Percentiles rank a stretch among this genome's conserved stretches.
Evolutionary conservation across 1,140 invertebrate genomes (phyloP).

Genomic region (Samia ricini): DNA sequence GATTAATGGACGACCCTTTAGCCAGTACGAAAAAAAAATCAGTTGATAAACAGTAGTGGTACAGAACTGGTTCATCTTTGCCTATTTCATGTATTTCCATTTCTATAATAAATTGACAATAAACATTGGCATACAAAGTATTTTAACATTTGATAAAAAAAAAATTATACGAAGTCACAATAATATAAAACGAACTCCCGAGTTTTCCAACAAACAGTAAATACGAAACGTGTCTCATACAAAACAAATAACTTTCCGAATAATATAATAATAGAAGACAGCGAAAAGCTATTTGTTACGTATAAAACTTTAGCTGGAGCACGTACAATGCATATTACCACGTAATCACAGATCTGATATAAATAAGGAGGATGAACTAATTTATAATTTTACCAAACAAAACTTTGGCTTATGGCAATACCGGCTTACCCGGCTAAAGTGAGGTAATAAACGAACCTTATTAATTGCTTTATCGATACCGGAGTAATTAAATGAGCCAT

Average conservation of each 20-base stretch:
- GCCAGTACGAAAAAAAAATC: too few species aligned
- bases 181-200: conserved; percentile 20
- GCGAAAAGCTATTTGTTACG: conserved; percentile 33
- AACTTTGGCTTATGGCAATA: conserved; percentile 54
- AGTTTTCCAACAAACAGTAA: conserved; percentile 31
- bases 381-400: conserved; percentile 61
- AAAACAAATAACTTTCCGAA: conserved; percentile 30
- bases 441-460: conserved; percentile 44
- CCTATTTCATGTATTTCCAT: too few species aligned
- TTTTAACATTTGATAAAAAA: conserved; percentile 3
- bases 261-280: conserved; percentile 26
- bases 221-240: conserved; percentile 37
- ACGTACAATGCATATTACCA: conserved; percentile 50
- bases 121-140: background rate
- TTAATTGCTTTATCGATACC: conserved; percentile 62
- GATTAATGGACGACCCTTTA: too few species aligned
- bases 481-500: conserved; percentile 51
- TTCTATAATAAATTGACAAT: too few species aligned
- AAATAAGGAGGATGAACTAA: conserved; percentile 45
- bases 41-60: too few species aligned
- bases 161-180: background rate
- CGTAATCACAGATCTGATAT: conserved; percentile 43
- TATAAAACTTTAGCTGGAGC: conserved; percentile 26
- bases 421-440: conserved; percentile 29
- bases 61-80: too few species aligned